Base-by-base conservation (phyloP, 2,797 vertebrate genomes). In the Diplodus puntazzo region DNA sequence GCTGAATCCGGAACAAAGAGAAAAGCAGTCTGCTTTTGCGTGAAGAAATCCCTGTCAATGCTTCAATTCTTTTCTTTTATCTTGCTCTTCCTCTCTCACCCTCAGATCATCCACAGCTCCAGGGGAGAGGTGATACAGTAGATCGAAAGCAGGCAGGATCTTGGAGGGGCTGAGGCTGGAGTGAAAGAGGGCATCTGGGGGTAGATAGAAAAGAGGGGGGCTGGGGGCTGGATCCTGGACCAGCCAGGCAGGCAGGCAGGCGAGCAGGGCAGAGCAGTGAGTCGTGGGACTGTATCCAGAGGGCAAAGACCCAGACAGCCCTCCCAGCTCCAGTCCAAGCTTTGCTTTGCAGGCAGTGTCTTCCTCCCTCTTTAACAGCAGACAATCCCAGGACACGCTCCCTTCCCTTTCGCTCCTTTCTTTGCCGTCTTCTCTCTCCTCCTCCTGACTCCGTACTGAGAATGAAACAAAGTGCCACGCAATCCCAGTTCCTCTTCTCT, bases 291-390 rank as follows among this genome's bases (percentile, higher is more conserved):
- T 86, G 82, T 92, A 90, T 95, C 95, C 94, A 93, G 92, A 93
- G 94, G 94, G 94, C 94, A 94, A 82, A 95, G 90, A 94, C 87
- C 89, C 92, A 95, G 95, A 96, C 95, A 90, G 88, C 75, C 78
- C 90, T 90, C 75, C 45, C 77, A 90, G 91, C 91, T 92, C 66
- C 75, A 59, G 89, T 77, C 73, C 77, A 53, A 77, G 90, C 87
- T 83, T 77, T 79, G 89, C 84, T 87, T 73, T 80, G 87, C 88
- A 86, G 91, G 88, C 83, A 75, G 81, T 48, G 84, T 87, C 84
- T 85, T 78, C 80, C 86, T 84, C 64, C 68, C 80, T 83, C 87
- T 88, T 77, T 39, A 82, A 75, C 83, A 64, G 85, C 90, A 91
- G 87, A 93, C 91, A 86, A 93, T 93, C 92, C 91, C 92, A 84